phyloP scores from a whole-genome alignment of 2,888 invertebrate genomes.

The Standfussiana lucernea region DNA sequence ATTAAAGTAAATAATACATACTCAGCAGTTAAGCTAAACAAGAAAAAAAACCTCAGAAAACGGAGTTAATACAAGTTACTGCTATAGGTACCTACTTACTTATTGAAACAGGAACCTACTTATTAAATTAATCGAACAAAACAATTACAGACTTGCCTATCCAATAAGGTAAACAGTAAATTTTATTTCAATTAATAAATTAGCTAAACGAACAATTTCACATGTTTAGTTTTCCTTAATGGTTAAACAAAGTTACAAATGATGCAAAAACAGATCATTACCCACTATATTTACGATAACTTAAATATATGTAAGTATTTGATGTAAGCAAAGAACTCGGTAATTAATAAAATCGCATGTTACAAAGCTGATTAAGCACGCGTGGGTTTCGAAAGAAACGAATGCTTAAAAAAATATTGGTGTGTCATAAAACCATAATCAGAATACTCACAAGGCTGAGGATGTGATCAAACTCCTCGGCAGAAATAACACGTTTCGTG shows the following conservation, averaged over 20 bases:
- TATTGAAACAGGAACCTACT: neutral
- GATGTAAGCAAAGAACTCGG: neutral
- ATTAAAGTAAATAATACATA: neutral
- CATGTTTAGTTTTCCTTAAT: slow-evolving; percentile 23
- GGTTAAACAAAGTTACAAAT: neutral
- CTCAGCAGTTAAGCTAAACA: no score
- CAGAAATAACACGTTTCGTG: slow-evolving; percentile 82
- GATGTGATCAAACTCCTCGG: slow-evolving; percentile 81
- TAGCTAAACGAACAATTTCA: slow-evolving; percentile 3
- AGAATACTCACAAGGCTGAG: slow-evolving; percentile 75
- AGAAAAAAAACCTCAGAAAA: neutral
- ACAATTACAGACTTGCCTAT: neutral
- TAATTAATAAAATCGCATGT: neutral
- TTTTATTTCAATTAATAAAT: neutral
- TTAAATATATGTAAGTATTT: neutral
- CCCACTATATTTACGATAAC: neutral
- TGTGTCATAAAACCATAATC: slow-evolving; percentile 7
- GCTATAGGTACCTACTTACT: neutral
- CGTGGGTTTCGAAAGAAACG: slow-evolving; percentile 24
- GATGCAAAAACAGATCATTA: neutral
- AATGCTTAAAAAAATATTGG: slow-evolving; percentile 23
- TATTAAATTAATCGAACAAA: neutral
- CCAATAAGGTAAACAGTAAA: slow-evolving; percentile 1
- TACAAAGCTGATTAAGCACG: neutral
- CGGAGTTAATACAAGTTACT: neutral